A percentile compares a stretch with the other conserved stretches of the same genome.
Conservation (phyloP, 1,140 invertebrate species). For the Drosophila nasuta region DNA sequence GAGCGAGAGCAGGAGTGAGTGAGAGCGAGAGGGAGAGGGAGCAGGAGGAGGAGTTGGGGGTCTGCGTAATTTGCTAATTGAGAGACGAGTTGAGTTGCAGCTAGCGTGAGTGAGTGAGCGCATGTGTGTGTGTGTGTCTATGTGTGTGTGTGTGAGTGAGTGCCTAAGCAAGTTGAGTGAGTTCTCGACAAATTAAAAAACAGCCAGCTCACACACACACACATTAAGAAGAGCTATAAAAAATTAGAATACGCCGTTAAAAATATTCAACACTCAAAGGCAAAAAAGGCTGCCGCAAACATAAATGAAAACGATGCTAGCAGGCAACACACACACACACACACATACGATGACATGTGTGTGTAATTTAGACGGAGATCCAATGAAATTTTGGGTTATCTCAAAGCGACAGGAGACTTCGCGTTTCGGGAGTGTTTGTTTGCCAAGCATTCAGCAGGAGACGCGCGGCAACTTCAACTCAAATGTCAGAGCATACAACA, state of each 20-base stretch:
- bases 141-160: slow-evolving; percentile 15
- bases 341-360: slow-evolving; percentile 2
- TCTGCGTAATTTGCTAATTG: slow-evolving; percentile 76
- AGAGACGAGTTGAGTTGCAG: slow-evolving; percentile 64
- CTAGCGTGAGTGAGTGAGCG: not conserved
- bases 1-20: slow-evolving; percentile 2
- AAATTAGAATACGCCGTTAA: slow-evolving; percentile 26
- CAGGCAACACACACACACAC: slow-evolving; percentile 1
- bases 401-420: slow-evolving; percentile 9
- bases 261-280: slow-evolving; percentile 46
- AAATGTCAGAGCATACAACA: slow-evolving; percentile 22
- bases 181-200: slow-evolving; percentile 37
- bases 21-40: slow-evolving; percentile 3
- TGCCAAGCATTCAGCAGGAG: slow-evolving; percentile 3
- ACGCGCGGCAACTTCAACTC: slow-evolving; percentile 32
- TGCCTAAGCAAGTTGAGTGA: slow-evolving; percentile 35
- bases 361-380: slow-evolving; percentile 50
- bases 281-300: slow-evolving; percentile 32
- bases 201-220: slow-evolving; percentile 34
- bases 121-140: slow-evolving; percentile 31
- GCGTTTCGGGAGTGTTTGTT: slow-evolving; percentile 17
- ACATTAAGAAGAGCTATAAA: slow-evolving; percentile 15
- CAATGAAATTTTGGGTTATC: slow-evolving; percentile 53
- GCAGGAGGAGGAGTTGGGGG: not conserved
- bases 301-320: slow-evolving; percentile 38